Conservation (phyloP, 2,797 vertebrate genomes). For the Aulostomus chinensis region DNA sequence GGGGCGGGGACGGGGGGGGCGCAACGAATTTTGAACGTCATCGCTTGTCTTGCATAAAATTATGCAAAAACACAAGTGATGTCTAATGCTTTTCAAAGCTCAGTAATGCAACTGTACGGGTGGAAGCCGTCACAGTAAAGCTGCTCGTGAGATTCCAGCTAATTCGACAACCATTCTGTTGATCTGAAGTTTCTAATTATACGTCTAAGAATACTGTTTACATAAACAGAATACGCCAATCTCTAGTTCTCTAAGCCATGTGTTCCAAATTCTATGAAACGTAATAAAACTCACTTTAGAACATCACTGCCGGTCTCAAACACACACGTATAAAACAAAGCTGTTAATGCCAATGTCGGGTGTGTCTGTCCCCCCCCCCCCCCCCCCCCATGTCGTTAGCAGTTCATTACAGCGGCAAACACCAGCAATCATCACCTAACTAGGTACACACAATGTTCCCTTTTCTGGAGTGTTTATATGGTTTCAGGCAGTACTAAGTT, state of each 20-base stretch:
- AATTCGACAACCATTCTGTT: not conserved
- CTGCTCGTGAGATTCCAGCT: not conserved
- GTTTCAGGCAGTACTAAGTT: not conserved
- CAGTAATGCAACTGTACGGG: too few species aligned
- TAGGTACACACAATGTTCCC: slow-evolving; percentile 13
- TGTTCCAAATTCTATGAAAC: slow-evolving; percentile 7
- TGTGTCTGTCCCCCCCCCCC: slow-evolving; percentile 10
- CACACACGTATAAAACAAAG: slow-evolving; percentile 28
- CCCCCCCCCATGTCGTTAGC: slow-evolving; percentile 14
- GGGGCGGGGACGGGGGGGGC: too few species aligned
- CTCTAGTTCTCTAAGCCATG: not conserved
- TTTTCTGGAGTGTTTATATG: slow-evolving; percentile 19
- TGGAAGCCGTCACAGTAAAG: not conserved
- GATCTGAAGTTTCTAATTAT: slow-evolving; percentile 7
- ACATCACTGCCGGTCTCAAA: slow-evolving; percentile 13
- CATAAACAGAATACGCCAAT: not conserved
- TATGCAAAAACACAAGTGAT: not conserved
- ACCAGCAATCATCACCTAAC: slow-evolving; percentile 35
- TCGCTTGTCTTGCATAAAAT: too few species aligned
- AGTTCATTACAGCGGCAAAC: slow-evolving; percentile 42
- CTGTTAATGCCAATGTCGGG: slow-evolving; percentile 27
- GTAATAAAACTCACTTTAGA: slow-evolving; percentile 14
- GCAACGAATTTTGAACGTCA: too few species aligned
- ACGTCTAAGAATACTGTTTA: slow-evolving; percentile 1
- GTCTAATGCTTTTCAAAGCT: not conserved